phyloP scores from a whole-genome alignment of 23 tunicate species.

The Styela clava region DNA sequence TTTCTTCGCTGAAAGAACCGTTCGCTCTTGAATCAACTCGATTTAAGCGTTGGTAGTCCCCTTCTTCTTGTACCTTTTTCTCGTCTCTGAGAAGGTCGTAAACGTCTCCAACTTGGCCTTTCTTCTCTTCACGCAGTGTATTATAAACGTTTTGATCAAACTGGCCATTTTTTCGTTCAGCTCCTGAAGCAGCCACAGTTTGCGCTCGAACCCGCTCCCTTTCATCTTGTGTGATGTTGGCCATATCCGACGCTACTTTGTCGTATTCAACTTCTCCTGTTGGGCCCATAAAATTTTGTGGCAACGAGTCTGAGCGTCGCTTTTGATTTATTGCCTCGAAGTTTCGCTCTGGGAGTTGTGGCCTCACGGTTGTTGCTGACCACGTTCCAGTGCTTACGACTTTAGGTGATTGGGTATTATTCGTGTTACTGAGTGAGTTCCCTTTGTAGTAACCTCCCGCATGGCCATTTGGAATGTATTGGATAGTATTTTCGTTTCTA shows the following conservation, averaged over 20 bases:
- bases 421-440: not conserved
- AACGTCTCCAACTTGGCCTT: not conserved
- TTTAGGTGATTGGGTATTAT: not conserved
- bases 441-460: not conserved
- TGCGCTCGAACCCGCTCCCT: not conserved
- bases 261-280: conserved; percentile 13
- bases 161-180: not conserved
- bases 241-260: conserved; percentile 5
- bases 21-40: not conserved
- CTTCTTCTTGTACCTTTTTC: not conserved
- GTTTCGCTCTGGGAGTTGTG: not conserved
- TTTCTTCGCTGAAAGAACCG: not conserved
- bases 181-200: not conserved
- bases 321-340: not conserved
- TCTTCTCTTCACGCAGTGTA: not conserved
- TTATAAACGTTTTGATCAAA: not conserved
- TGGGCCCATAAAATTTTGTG: not conserved
- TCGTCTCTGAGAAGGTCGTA: not conserved
- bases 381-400: not conserved
- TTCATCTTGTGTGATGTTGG: not conserved
- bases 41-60: not conserved
- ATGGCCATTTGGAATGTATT: not conserved
- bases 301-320: not conserved
- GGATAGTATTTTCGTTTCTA: not conserved
- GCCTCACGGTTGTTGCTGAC: not conserved